A percentile compares a stretch with the other conserved stretches of the same genome.
Conservation (phyloP, 2,888 invertebrate species). For the Salpingus planirostris region DNA sequence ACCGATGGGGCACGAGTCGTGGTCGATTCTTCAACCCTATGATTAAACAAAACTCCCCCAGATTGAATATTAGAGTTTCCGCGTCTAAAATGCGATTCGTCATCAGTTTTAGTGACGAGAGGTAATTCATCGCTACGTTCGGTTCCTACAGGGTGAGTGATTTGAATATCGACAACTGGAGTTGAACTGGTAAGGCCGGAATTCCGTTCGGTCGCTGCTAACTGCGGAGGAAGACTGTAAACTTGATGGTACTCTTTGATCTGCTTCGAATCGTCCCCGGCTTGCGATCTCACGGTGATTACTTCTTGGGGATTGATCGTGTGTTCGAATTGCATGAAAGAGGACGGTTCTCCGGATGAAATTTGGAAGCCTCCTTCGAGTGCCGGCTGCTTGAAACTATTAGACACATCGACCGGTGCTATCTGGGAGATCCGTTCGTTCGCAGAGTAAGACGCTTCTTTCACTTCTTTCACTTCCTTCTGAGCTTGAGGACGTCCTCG, state of each 20-base stretch:
- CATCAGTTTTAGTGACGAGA: constrained; percentile 12
- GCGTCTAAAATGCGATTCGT: constrained; percentile 15
- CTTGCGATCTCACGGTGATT: constrained; percentile 14
- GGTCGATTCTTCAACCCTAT: constrained; percentile 18
- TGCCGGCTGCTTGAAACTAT: constrained; percentile 16
- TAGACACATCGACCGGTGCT: constrained; percentile 21
- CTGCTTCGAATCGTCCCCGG: not conserved
- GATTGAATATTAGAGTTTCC: constrained; percentile 20
- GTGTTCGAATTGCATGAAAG: constrained; percentile 28
- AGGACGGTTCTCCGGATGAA: constrained; percentile 19
- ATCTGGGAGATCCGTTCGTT: constrained; percentile 20
- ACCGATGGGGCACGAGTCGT: constrained; percentile 15
- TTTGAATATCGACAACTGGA: constrained; percentile 22
- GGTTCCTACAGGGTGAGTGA: constrained; percentile 21
- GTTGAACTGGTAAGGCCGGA: constrained; percentile 16
- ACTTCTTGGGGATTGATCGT: constrained; percentile 18
- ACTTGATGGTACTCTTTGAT: constrained; percentile 17
- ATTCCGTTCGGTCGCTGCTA: constrained; percentile 10
- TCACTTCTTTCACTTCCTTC: no score
- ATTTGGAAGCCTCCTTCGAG: constrained; percentile 17
- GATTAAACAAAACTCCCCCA: constrained; percentile 18
- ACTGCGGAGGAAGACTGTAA: constrained; percentile 11
- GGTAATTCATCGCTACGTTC: constrained; percentile 8
- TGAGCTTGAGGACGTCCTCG: constrained; percentile 28
- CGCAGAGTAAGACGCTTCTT: no score